Evolutionary conservation across 2,113 vertebrate species (phyloP).

Genomic region (Megaceryle maxima): DNA sequence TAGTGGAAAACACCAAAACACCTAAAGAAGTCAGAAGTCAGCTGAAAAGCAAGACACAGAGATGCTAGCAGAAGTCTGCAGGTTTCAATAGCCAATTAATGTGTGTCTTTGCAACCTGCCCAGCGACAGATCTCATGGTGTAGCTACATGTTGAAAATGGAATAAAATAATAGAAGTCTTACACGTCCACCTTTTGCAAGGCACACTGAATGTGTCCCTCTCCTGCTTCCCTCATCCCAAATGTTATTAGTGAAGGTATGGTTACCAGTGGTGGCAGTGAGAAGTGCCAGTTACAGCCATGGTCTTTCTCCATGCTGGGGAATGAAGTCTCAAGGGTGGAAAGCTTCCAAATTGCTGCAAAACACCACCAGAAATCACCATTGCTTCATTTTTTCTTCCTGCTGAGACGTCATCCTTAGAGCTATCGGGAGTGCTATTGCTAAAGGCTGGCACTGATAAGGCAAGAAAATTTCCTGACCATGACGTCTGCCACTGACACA

Average conservation of each 20-base stretch:
- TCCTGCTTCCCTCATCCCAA: not conserved
- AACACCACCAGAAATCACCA: constrained; percentile 29
- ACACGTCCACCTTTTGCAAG: not conserved
- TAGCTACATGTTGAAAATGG: not conserved
- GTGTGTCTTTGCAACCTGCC: not conserved
- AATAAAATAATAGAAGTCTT: not conserved
- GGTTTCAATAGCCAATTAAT: not conserved
- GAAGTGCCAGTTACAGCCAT: not conserved
- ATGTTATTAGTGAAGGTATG: not conserved
- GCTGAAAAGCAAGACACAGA: not conserved
- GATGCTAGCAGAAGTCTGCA: not conserved
- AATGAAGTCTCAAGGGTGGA: constrained; percentile 8
- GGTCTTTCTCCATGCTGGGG: not conserved
- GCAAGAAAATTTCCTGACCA: not conserved
- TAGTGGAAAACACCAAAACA: not conserved
- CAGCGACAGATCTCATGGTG: not conserved
- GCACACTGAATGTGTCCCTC: not conserved
- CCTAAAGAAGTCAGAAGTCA: not conserved
- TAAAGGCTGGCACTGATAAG: constrained; percentile 10
- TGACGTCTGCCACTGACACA: not conserved
- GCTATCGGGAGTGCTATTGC: constrained; percentile 11
- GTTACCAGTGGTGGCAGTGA: not conserved
- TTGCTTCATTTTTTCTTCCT: constrained; percentile 25
- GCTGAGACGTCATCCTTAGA: constrained; percentile 30
- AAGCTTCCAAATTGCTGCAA: constrained; percentile 33